These are phyloP conservation scores for Platygyra sinensis DNA, from an alignment of 64 coral and sea anemone species.

Conservation along the genomic window DNA sequence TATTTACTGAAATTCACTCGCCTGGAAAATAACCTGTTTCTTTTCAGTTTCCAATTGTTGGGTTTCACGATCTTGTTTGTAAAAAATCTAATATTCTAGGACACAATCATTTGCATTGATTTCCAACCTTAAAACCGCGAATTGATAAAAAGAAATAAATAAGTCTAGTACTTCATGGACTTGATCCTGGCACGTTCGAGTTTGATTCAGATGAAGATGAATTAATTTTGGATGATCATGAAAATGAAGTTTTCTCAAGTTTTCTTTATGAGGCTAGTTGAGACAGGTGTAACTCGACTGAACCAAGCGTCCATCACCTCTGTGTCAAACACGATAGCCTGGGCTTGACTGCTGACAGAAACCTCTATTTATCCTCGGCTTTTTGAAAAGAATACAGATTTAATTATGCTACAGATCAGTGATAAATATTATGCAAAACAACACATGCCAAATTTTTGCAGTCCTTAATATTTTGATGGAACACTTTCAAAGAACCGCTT, in stretches of 20 bases:
- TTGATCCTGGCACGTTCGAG: background rate
- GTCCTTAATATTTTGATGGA: too few species aligned
- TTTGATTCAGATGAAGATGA: slow-evolving; percentile 10
- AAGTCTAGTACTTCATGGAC: background rate
- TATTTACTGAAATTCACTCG: background rate
- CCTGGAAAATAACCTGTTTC: background rate
- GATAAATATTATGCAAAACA: too few species aligned
- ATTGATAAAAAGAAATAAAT: background rate
- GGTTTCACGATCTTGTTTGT: background rate
- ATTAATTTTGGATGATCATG: slow-evolving; percentile 33
- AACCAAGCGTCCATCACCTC: background rate
- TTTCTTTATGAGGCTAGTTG: background rate
- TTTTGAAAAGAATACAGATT: background rate
- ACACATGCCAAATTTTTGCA: too few species aligned
- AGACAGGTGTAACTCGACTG: background rate
- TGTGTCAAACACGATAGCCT: background rate
- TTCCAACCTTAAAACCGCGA: background rate
- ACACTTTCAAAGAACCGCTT: background rate
- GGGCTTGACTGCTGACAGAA: background rate
- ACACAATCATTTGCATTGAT: slow-evolving; percentile 20
- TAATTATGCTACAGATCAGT: too few species aligned
- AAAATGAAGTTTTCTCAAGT: background rate
- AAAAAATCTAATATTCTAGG: slow-evolving; percentile 15
- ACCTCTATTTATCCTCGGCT: background rate
- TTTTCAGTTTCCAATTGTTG: background rate